phyloP scores from a whole-genome alignment of 2,113 vertebrate genomes.

The Propithecus coquereli region DNA sequence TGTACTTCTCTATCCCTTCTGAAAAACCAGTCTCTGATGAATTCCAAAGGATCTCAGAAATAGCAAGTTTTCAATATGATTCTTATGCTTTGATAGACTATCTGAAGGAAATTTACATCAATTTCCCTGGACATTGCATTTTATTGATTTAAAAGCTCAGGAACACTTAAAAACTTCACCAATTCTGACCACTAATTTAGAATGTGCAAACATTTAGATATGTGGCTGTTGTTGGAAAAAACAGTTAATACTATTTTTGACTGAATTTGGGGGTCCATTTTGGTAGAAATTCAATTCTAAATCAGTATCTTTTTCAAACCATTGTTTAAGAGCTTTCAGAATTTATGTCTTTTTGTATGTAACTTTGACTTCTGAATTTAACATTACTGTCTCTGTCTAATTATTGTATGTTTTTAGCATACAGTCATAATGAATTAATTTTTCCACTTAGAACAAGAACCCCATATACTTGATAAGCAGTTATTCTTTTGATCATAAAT shows the following conservation, averaged over 20 bases:
- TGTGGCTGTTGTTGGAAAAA: not conserved
- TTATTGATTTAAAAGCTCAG: not conserved
- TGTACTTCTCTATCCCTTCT: not conserved
- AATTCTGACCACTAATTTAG: not conserved
- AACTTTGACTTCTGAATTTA: constrained; percentile 10
- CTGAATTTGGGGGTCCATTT: not conserved
- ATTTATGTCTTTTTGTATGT: not conserved
- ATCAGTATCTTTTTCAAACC: not conserved
- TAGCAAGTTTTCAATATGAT: not conserved
- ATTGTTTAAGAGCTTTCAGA: not conserved
- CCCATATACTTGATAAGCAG: not conserved
- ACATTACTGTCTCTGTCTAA: not conserved
- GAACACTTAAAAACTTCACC: not conserved
- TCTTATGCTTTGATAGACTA: not conserved
- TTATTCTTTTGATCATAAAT: not conserved
- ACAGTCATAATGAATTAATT: not conserved
- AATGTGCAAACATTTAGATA: not conserved
- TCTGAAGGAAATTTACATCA: not conserved
- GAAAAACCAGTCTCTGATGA: not conserved
- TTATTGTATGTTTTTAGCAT: not conserved
- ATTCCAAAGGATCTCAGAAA: not conserved
- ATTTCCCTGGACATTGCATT: not conserved
- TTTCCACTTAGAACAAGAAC: not conserved
- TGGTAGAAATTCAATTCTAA: not conserved
- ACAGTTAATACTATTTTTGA: not conserved